A percentile compares a stretch with the other conserved stretches of the same genome.
Evolutionary conservation across 2,888 invertebrate species (phyloP).

Genomic region (Epistrophe eligans): DNA sequence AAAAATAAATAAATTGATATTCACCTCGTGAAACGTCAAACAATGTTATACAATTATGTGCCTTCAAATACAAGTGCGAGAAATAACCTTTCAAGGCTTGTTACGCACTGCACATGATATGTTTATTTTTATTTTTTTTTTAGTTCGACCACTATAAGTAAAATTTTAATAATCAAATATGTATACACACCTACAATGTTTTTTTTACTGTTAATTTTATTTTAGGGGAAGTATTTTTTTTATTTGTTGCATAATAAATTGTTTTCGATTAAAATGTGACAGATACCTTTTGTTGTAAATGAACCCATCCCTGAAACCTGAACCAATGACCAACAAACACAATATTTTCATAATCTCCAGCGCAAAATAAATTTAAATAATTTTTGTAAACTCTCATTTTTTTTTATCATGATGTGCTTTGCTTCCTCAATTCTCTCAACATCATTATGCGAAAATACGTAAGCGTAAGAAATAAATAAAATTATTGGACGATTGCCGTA

Average conservation of each 20-base stretch:
- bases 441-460: constrained; percentile 21
- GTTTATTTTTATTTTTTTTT: constrained; percentile 37
- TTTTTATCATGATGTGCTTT: neutral
- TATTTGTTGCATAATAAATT: constrained; percentile 41
- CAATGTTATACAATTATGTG: constrained; percentile 59
- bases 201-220: neutral
- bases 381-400: too few species aligned
- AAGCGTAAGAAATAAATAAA: constrained; percentile 52
- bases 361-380: neutral
- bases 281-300: constrained; percentile 5
- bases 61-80: constrained; percentile 54
- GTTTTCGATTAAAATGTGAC: constrained; percentile 48
- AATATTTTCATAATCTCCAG: constrained; percentile 37
- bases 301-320: constrained; percentile 34
- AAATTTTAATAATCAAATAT: neutral
- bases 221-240: constrained; percentile 47
- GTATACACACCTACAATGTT: neutral
- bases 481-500: constrained; percentile 41
- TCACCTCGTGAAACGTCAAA: constrained; percentile 49
- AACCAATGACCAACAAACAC: neutral
- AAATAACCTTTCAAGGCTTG: constrained; percentile 66
- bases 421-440: constrained; percentile 38
- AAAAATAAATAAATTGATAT: too few species aligned
- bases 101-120: constrained; percentile 44
- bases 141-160: constrained; percentile 13